Evolutionary conservation across 2,888 invertebrate genomes (phyloP), one percentile per base, ranked within the genome.

Genomic region (Callyntrura guangdongensis): DNA sequence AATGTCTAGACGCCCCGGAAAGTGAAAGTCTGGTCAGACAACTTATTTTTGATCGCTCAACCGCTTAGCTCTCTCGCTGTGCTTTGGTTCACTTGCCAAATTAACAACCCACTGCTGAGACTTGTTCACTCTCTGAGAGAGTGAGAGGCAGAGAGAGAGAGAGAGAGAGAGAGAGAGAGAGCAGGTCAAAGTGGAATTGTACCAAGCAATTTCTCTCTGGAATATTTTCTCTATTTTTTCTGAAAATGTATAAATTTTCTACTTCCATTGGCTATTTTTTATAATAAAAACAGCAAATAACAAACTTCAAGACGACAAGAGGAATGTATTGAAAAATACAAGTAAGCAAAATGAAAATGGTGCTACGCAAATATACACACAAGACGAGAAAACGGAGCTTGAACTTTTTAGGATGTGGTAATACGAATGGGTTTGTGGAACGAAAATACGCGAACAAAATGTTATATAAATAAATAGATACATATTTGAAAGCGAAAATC

Each of bases 21-120:
- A 90, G 90, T 81, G 90, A 90, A 90, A 89, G 86, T 90, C 86
- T 90, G 90, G 85, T 90, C 82, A 86, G 90, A 90, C 90, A 90
- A 85, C 85, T 90, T 90, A 90, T 86, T 86, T 90, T 86, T 90
- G 90, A 90, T 86, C 86, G 90, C 90, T 90, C 81, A 90, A 74
- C 81, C 90, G 86, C 86, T 90, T 59, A 81, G 86, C 81, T 86
- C 86, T 61, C 90, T 90, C 59, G 86, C 90, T 90, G 90, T 56
- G 90, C 67, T 90, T 82, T 90, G 86, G 90, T 86, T 86, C 86
- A 90, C 86, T 86, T 90, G 90, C 90, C 90, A 90, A 90, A 90
- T 90, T 90, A 90, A 86, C 86, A 86, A 49, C 74, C 90, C 25
- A 90, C 90, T 90, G 90, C 86, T 82, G 86, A 59, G 90, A 83